Base-by-base conservation (phyloP, 2,888 invertebrate genomes). In the Argyresthia goedartella region DNA sequence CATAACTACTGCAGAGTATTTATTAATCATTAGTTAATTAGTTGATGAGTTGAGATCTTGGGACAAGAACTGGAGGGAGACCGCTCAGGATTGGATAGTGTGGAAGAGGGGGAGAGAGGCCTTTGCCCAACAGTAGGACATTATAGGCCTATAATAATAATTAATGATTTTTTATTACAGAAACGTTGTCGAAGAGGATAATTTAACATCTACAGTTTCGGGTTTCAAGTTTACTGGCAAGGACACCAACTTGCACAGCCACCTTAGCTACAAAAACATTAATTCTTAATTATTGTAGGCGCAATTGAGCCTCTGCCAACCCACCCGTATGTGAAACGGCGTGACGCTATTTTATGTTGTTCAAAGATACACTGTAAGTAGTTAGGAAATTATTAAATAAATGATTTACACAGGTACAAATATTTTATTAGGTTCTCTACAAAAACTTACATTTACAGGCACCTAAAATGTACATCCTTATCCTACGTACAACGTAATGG, bases 401-500 rank as follows among this genome's bases (percentile, higher is more conserved):
- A 52, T 46, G 11, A 44, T 7, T 33, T 47, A 50, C 47, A 54
- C 50, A 52, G 51, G 51, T 54, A 54, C 54, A 52, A 53, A 53
- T 54, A 49, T 56, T 75, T 81, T 79, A 79, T 73, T 81, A 66
- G 66, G 69, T 71, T 80, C 71, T 72, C 72, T 80, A 77, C 69
- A 71, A 66, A 81, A 78, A 69, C 84, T 85, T 86, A 86, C 67
- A 79, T 71, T 72, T 73, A 81, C 61, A 78, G 76, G 77, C 76
- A 82, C 75, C 77, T 84, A 82, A 75, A 81, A 84, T 84, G 78
- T 84, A 86, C 85, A 86, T 67, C 67, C 85, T 86, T 85, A 86
- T 64, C 61, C 85, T 85, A 86, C 71, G 77, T 81, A 85, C 78
- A 76, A 79, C 70, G 63, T 81, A 84, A 85, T 86, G 86, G 86